Conservation (phyloP, 2,113 vertebrate species). For the Malaclemys terrapin region DNA sequence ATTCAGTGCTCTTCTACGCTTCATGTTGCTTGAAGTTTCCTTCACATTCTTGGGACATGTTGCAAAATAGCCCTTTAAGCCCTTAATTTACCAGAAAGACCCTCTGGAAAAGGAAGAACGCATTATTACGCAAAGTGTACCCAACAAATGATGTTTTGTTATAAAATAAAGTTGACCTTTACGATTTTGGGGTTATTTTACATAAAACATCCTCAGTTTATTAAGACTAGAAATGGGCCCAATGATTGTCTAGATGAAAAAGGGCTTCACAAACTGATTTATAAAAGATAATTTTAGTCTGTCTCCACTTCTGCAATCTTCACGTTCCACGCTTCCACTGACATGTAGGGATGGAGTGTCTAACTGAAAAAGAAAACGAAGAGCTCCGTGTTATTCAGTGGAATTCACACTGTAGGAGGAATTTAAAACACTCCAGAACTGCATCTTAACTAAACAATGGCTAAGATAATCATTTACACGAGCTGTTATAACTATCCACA, state of each 20-base stretch:
- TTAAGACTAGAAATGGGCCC: neutral
- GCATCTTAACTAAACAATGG: neutral
- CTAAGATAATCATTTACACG: neutral
- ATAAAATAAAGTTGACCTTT: neutral
- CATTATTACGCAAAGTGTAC: neutral
- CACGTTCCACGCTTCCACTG: neutral
- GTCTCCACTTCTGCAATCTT: neutral
- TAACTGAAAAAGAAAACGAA: neutral
- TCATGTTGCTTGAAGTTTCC: neutral
- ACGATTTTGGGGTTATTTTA: neutral
- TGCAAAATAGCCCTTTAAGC: neutral
- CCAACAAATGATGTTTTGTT: neutral
- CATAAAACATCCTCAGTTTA: neutral
- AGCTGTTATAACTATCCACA: no score
- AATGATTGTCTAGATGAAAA: no score
- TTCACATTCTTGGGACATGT: neutral
- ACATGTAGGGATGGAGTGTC: neutral
- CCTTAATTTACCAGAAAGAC: neutral
- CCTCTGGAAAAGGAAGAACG: neutral
- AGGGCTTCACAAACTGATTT: neutral
- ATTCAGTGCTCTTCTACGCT: neutral
- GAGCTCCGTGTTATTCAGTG: neutral
- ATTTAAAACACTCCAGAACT: neutral
- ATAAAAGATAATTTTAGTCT: neutral
- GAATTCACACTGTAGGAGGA: neutral